Evolutionary conservation across 2,113 vertebrate species (phyloP).

Genomic region (Dipodomys spectabilis): DNA sequence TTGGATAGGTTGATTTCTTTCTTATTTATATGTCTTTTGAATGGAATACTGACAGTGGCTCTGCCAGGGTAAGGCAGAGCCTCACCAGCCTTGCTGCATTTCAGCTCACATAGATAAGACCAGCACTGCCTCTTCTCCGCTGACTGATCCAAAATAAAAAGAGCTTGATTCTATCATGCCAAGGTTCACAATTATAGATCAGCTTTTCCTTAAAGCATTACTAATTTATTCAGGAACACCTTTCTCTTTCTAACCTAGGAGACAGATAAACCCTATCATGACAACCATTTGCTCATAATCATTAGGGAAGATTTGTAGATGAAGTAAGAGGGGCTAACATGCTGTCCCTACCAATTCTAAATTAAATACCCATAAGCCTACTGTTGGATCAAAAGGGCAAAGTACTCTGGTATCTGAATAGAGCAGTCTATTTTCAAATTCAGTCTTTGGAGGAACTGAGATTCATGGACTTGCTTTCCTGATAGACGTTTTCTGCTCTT

Average conservation of each 20-base stretch:
- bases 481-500: background rate
- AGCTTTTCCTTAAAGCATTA: background rate
- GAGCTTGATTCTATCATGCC: background rate
- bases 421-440: background rate
- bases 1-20: background rate
- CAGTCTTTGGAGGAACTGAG: background rate
- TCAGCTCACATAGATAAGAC: background rate
- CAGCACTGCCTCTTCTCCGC: background rate
- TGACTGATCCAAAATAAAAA: background rate
- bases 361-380: background rate
- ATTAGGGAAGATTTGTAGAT: background rate
- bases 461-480: background rate
- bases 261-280: background rate
- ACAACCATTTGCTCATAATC: slow-evolving; percentile 3
- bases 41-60: background rate
- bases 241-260: background rate
- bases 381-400: background rate
- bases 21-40: background rate
- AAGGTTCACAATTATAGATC: background rate
- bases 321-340: background rate
- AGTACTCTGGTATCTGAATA: background rate
- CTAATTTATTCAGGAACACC: background rate
- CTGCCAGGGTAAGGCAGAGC: background rate
- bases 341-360: background rate
- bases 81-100: background rate